Conservation (phyloP, 2,113 vertebrate species). For the Thryonomys swinderianus region DNA sequence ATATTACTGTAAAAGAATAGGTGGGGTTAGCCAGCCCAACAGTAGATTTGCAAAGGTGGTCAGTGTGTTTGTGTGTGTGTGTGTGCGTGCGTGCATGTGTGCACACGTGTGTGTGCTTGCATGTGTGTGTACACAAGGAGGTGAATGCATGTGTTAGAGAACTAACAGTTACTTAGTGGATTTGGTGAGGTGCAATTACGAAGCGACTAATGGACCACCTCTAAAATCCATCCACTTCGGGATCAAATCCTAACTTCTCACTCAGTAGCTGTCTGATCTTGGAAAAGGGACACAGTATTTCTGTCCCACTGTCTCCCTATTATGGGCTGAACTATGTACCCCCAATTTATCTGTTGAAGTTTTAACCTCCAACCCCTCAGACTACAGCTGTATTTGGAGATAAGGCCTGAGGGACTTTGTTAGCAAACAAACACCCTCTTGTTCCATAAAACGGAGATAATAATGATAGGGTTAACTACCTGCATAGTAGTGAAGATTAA, state of each 20-base stretch:
- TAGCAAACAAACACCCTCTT: not conserved
- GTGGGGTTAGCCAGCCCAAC: not conserved
- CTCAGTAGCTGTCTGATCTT: not conserved
- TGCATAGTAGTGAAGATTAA: not conserved
- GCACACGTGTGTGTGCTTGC: too few species aligned
- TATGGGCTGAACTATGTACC: not conserved
- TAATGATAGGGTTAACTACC: not conserved
- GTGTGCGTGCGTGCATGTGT: too few species aligned
- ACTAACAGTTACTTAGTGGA: not conserved
- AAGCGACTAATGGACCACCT: not conserved
- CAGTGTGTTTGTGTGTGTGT: not conserved
- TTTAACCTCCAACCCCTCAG: not conserved
- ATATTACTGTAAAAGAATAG: not conserved
- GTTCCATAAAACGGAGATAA: not conserved
- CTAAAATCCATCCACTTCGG: not conserved
- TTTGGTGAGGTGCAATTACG: not conserved
- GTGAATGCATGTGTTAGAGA: not conserved
- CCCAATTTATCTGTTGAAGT: not conserved
- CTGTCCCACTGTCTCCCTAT: not conserved
- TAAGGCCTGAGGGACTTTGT: not conserved
- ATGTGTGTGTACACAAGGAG: too few species aligned
- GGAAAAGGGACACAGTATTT: not conserved
- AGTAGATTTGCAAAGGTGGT: not conserved
- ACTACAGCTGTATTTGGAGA: not conserved
- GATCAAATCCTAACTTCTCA: not conserved